A percentile compares a stretch with the other conserved stretches of the same genome.
Conservation (phyloP, 2,113 vertebrate species). For the Colius striatus region DNA sequence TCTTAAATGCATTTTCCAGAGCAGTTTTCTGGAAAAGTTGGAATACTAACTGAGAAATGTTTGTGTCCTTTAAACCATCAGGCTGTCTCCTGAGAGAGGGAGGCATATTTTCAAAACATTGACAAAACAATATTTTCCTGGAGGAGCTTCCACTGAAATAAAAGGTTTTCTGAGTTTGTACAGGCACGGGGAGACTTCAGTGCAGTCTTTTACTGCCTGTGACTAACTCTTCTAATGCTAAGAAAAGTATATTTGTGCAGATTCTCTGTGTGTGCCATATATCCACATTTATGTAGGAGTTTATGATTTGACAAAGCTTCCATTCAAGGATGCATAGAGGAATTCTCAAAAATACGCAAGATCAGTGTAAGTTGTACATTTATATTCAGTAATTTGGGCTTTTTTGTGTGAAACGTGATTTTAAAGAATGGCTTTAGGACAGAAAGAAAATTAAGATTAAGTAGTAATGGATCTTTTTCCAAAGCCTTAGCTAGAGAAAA, state of each 20-base stretch:
- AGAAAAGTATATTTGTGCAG: not conserved
- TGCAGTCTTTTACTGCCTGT: accelerated
- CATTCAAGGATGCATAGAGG: not conserved
- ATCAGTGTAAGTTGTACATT: not conserved
- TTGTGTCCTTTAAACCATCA: not conserved
- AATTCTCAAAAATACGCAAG: not conserved
- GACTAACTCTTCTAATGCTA: not conserved
- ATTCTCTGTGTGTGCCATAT: not conserved
- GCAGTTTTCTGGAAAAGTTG: not conserved
- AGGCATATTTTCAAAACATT: not conserved
- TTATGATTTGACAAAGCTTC: not conserved
- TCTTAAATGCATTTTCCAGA: not conserved
- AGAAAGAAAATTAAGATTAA: not conserved
- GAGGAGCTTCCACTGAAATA: not conserved
- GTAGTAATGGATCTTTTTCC: not conserved
- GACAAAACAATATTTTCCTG: not conserved
- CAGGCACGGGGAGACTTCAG: not conserved
- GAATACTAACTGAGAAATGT: not conserved
- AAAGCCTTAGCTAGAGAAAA: not conserved
- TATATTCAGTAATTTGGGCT: not conserved
- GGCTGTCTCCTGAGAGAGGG: not conserved
- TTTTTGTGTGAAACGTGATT: not conserved
- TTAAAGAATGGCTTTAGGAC: not conserved
- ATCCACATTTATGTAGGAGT: not conserved
- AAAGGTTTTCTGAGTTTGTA: not conserved